Conservation (phyloP, 2,888 invertebrate genomes). For the Crepidodera aurea region DNA sequence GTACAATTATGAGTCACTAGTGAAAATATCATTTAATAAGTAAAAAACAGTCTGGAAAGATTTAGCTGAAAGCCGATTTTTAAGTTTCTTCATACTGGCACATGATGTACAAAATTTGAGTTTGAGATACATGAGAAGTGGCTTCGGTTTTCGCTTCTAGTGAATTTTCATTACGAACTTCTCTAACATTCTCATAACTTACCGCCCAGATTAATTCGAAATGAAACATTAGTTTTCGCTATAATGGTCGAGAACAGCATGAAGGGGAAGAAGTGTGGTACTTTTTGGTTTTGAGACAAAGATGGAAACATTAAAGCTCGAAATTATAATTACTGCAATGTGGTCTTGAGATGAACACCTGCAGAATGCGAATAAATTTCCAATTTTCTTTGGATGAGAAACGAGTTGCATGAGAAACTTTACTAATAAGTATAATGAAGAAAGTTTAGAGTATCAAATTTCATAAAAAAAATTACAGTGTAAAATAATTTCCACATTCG, state of each 20-base stretch:
- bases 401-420: no score
- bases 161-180: constrained; percentile 22
- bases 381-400: no score
- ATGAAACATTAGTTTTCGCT: constrained; percentile 11
- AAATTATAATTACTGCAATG: not conserved
- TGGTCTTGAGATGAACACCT: not conserved
- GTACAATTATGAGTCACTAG: no score
- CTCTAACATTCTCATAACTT: constrained; percentile 24
- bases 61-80: no score
- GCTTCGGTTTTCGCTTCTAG: constrained; percentile 7
- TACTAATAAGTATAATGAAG: no score
- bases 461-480: no score
- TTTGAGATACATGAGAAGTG: not conserved
- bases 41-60: no score
- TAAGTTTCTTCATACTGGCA: not conserved
- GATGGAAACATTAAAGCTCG: not conserved
- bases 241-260: not conserved
- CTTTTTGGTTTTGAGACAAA: not conserved
- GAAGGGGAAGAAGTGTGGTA: not conserved
- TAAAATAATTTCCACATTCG: no score
- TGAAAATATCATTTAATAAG: no score
- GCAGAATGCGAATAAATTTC: not conserved
- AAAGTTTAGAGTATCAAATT: no score
- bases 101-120: not conserved
- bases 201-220: constrained; percentile 11